Conservation (phyloP, 2,797 vertebrate species). For the Lerista edwardsae region DNA sequence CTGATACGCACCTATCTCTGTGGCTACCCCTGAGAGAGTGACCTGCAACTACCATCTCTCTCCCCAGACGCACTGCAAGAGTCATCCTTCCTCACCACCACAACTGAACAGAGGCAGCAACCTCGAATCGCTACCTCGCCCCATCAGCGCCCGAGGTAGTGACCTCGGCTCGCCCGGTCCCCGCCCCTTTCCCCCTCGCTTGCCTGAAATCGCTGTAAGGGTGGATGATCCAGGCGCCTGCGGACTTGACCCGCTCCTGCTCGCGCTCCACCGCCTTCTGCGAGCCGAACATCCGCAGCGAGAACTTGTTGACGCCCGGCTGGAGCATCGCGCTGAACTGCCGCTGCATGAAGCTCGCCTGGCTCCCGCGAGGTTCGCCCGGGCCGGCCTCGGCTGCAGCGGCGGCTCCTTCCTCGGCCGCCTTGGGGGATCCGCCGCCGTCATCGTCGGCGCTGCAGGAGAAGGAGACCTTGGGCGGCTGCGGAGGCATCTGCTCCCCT, state of each 20-base stretch:
- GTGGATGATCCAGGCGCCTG: conserved; percentile 98
- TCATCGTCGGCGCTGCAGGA: conserved; percentile 79
- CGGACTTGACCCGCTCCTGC: conserved; percentile 95
- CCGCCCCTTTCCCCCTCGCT: neutral
- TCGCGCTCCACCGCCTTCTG: conserved; percentile 97
- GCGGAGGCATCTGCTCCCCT: conserved; percentile 48
- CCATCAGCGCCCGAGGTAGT: neutral
- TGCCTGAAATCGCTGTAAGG: conserved; percentile 96
- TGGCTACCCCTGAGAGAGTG: neutral
- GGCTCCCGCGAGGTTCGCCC: conserved; percentile 81
- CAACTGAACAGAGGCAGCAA: too few species aligned
- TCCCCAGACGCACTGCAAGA: neutral
- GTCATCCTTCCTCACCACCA: too few species aligned
- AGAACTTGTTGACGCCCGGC: conserved; percentile 98
- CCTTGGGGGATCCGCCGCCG: conserved; percentile 81
- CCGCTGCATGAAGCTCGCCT: conserved; percentile 94
- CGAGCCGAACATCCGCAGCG: conserved; percentile 97
- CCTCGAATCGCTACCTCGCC: neutral
- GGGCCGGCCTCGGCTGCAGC: conserved; percentile 74
- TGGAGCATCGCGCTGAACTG: conserved; percentile 96
- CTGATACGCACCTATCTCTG: too few species aligned
- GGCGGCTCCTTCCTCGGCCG: conserved; percentile 74
- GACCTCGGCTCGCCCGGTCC: neutral
- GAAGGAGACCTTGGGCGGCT: conserved; percentile 77
- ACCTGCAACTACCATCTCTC: too few species aligned